Evolutionary conservation across 1,140 invertebrate genomes (phyloP), one percentile per base, ranked within the genome.

Genomic region (Pseudomyrmex concolor): DNA sequence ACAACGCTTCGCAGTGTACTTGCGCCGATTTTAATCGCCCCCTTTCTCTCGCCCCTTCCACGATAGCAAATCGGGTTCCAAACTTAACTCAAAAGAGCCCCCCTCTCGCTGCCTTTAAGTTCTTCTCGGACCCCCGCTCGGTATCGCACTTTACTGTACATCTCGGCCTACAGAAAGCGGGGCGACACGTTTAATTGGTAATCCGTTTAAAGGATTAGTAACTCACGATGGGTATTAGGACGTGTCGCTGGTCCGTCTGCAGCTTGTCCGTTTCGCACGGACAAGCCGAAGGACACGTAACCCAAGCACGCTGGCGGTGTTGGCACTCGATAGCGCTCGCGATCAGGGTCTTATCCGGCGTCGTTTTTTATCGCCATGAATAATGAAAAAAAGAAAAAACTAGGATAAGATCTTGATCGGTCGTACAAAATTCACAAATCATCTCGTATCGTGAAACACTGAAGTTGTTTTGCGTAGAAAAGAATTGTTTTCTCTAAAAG

Each of bases 171-270:
- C 74, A 80, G 60, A 34, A 34, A 88, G 67, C 78, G 72, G 86
- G 83, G 82, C 90, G 90, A 92, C 92, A 89, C 89, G 91, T 94
- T 94, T 93, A 94, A 94, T 94, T 94, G 92, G 91, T 93, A 94
- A 94, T 93, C 93, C 92, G 92, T 94, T 94, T 92, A 94, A 94
- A 92, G 92, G 93, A 94, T 94, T 93, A 93, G 92, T 91, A 92
- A 92, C 90, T 93, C 90, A 90, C 90, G 91, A 92, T 90, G 87
- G 90, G 91, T 89, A 92, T 93, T 91, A 93, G 90, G 85, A 93
- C 90, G 88, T 93, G 91, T 93, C 89, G 84, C 88, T 85, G 87
- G 89, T 90, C 87, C 83, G 89, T 84, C 80, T 91, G 90, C 89
- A 92, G 90, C 91, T 91, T 92, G 91, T 92, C 89, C 89, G 86